These are phyloP conservation scores for Brachionus koreanus DNA, from an alignment of 1,140 invertebrate genomes.

Conservation along the genomic window DNA sequence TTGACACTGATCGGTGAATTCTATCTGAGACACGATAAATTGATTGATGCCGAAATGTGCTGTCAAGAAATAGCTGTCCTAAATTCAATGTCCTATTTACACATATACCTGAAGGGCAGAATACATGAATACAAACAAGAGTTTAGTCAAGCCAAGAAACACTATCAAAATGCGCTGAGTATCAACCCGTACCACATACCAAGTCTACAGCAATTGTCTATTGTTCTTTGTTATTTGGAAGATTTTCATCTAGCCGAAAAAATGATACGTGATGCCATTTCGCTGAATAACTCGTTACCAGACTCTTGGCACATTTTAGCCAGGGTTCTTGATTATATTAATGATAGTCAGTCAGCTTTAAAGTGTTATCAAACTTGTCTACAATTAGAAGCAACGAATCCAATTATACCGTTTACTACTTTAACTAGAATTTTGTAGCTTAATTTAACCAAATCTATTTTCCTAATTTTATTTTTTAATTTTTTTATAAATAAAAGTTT, in stretches of 20 bases:
- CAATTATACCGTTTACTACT: conserved; percentile 73
- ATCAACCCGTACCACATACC: conserved; percentile 88
- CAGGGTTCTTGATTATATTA: conserved; percentile 76
- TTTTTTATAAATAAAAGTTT: conserved; percentile 4
- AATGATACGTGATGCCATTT: conserved; percentile 73
- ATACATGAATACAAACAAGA: conserved; percentile 78
- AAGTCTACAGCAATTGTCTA: conserved; percentile 77
- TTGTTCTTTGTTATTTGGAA: conserved; percentile 79
- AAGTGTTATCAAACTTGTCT: conserved; percentile 85
- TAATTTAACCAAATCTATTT: not conserved
- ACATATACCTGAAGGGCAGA: conserved; percentile 81
- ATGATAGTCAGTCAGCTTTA: conserved; percentile 75
- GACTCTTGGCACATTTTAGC: conserved; percentile 74
- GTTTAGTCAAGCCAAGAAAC: conserved; percentile 79
- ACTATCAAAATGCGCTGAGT: conserved; percentile 84
- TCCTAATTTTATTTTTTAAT: conserved; percentile 11
- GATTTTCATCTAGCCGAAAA: conserved; percentile 85
- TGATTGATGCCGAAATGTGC: conserved; percentile 74
- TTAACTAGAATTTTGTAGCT: conserved; percentile 56
- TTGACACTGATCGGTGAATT: conserved; percentile 39
- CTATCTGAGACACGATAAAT: conserved; percentile 62
- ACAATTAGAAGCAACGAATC: conserved; percentile 76
- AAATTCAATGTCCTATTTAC: conserved; percentile 81
- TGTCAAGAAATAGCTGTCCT: conserved; percentile 80
- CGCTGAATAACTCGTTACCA: conserved; percentile 46